A percentile compares a stretch with the other conserved stretches of the same genome.
phyloP scores from a whole-genome alignment of 2,797 vertebrate species.

The Chelmon rostratus region DNA sequence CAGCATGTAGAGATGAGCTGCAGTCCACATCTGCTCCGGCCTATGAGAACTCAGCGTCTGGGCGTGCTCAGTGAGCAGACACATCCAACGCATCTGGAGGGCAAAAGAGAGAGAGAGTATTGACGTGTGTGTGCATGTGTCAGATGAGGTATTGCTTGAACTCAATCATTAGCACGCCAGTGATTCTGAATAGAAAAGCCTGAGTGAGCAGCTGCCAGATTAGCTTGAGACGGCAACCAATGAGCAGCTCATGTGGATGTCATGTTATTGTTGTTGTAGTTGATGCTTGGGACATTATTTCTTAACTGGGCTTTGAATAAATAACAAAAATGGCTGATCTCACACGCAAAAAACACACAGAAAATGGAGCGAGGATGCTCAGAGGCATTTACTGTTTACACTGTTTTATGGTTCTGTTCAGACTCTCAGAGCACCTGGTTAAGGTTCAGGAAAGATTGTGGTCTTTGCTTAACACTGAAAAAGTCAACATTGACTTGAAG shows the following conservation, averaged over 20 bases:
- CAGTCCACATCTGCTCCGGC: constrained; percentile 34
- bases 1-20: constrained; percentile 32
- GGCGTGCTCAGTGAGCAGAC: constrained; percentile 37
- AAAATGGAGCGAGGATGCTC: background rate
- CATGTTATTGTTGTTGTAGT: background rate
- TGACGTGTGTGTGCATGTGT: background rate
- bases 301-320: background rate
- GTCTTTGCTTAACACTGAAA: too few relatives aligned
- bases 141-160: constrained; percentile 15
- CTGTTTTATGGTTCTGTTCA: too few relatives aligned
- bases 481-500: too few relatives aligned
- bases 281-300: background rate
- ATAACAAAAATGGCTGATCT: background rate
- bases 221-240: constrained; percentile 8
- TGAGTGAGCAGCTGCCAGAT: constrained; percentile 18
- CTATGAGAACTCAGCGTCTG: constrained; percentile 37
- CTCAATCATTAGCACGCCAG: background rate
- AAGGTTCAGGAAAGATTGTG: too few relatives aligned
- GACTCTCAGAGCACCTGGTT: too few relatives aligned
- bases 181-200: background rate
- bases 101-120: background rate
- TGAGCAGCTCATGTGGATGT: background rate
- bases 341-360: background rate
- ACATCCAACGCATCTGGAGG: constrained; percentile 7
- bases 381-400: constrained; percentile 13